Conservation (phyloP, 2,888 invertebrate genomes). For the Geotrupes spiniger region DNA sequence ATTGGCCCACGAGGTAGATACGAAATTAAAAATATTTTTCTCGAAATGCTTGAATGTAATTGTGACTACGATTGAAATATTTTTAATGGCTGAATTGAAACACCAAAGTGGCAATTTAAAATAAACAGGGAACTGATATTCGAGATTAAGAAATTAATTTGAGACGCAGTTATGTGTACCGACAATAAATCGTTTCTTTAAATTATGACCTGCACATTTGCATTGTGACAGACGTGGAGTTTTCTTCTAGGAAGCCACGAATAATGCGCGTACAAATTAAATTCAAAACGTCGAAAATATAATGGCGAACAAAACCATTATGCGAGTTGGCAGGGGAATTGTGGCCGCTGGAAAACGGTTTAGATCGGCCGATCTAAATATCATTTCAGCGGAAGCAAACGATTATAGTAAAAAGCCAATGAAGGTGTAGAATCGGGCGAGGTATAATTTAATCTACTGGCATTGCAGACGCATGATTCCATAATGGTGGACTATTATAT, state of each 20-base stretch:
- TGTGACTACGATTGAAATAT: too few relatives aligned
- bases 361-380: background rate
- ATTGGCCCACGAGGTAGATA: too few relatives aligned
- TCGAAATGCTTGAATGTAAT: too few relatives aligned
- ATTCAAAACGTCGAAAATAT: constrained; percentile 1
- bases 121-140: too few relatives aligned
- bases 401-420: constrained; percentile 24
- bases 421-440: constrained; percentile 16
- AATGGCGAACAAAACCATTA: constrained; percentile 2
- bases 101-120: too few relatives aligned
- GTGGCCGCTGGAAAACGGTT: background rate
- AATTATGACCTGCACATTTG: background rate
- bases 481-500: constrained; percentile 28
- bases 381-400: constrained; percentile 23
- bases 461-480: constrained; percentile 32
- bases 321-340: background rate
- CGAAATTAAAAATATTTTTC: too few relatives aligned
- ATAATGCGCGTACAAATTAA: constrained; percentile 3
- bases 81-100: too few relatives aligned
- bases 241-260: constrained; percentile 1
- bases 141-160: too few relatives aligned
- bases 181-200: background rate
- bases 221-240: background rate
- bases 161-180: too few relatives aligned
- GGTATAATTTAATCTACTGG: constrained; percentile 29